A percentile compares a stretch with the other conserved stretches of the same genome.
Evolutionary conservation across 2,888 invertebrate genomes (phyloP).

Genomic region (Mythimna ferrago): DNA sequence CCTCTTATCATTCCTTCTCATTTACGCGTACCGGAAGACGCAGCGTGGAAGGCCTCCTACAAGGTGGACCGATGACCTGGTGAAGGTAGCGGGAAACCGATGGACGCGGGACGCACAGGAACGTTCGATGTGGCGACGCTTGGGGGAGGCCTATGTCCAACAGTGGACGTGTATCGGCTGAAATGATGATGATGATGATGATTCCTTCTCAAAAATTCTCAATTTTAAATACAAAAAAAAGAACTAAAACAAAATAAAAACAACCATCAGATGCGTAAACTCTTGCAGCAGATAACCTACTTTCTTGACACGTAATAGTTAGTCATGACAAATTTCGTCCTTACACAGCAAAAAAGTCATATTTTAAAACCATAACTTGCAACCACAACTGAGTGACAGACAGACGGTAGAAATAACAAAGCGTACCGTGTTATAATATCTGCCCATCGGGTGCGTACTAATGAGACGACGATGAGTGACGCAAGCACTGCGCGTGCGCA

Average conservation of each 20-base stretch:
- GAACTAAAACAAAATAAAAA: neutral
- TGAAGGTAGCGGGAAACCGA: too few relatives aligned
- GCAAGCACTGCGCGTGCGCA: constrained; percentile 56
- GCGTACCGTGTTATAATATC: constrained; percentile 55
- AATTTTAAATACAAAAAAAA: too few relatives aligned
- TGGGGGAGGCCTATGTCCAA: too few relatives aligned
- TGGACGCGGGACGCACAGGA: too few relatives aligned
- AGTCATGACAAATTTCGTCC: neutral
- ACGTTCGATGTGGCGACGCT: too few relatives aligned
- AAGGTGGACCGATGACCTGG: too few relatives aligned
- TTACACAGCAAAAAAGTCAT: neutral
- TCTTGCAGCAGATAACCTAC: neutral
- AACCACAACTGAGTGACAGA: constrained; percentile 17
- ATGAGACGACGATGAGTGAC: constrained; percentile 63
- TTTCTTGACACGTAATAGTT: neutral
- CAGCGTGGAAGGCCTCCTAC: too few relatives aligned
- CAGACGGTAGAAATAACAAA: constrained; percentile 54
- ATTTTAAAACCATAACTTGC: constrained; percentile 3
- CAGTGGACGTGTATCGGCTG: too few relatives aligned
- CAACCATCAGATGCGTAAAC: neutral
- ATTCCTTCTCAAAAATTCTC: neutral
- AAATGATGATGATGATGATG: too few relatives aligned
- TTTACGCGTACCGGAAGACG: too few relatives aligned
- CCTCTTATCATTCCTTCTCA: neutral
- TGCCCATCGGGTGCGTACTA: constrained; percentile 54